phyloP scores from a whole-genome alignment of 2,888 invertebrate species.

The Endomychus coccineus region DNA sequence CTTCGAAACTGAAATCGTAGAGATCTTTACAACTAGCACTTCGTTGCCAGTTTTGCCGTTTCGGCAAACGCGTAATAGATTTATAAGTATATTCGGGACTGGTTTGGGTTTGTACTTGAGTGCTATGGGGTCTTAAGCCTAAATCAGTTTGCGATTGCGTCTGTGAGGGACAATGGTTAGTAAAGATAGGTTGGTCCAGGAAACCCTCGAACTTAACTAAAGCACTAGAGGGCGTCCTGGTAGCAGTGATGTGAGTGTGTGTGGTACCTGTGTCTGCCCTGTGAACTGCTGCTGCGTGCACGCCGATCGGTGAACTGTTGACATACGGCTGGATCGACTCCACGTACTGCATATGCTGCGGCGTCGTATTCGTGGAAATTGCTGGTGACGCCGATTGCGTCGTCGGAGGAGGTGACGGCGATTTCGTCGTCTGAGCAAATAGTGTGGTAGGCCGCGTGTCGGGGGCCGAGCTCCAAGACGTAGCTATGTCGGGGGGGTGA shows the following conservation, averaged over 20 bases:
- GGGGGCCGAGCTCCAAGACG: conserved; percentile 52
- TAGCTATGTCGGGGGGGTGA: conserved; percentile 56
- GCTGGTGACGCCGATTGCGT: conserved; percentile 42
- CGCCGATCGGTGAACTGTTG: conserved; percentile 46
- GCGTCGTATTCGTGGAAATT: conserved; percentile 44
- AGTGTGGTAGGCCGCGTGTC: conserved; percentile 36
- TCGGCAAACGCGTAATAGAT: conserved; percentile 36
- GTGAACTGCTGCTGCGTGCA: conserved; percentile 48
- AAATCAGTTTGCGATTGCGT: conserved; percentile 43
- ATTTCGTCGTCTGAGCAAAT: conserved; percentile 28
- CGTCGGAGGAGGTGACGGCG: conserved; percentile 41
- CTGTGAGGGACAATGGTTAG: conserved; percentile 39
- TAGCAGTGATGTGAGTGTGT: conserved; percentile 42
- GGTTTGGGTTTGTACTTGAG: conserved; percentile 27
- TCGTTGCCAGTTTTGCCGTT: conserved; percentile 61
- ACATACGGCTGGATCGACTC: conserved; percentile 35
- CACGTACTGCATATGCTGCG: conserved; percentile 23
- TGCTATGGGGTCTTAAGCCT: conserved; percentile 27
- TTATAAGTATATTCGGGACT: conserved; percentile 31
- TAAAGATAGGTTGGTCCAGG: conserved; percentile 43
- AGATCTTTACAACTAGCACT: conserved; percentile 78
- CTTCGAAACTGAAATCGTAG: conserved; percentile 68
- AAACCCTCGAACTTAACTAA: conserved; percentile 47
- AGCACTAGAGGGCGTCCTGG: conserved; percentile 51
- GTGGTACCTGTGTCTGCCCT: conserved; percentile 43